phyloP scores from a whole-genome alignment of 2,888 invertebrate genomes.

The Chironomus riparius region DNA sequence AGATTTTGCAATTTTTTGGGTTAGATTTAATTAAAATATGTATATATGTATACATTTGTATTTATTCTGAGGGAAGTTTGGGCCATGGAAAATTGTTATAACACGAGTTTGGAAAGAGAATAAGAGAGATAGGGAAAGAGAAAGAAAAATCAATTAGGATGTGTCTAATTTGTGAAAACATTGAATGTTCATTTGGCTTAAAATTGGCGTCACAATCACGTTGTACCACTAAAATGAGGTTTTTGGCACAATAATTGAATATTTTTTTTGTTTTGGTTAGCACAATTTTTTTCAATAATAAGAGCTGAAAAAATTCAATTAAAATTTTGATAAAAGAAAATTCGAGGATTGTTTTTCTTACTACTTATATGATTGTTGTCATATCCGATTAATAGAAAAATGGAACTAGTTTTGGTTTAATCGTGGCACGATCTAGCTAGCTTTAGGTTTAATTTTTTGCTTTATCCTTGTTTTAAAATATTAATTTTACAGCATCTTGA shows the following conservation, averaged over 20 bases:
- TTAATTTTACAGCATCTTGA: too few species aligned
- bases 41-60: not conserved
- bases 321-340: not conserved
- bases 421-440: too few species aligned
- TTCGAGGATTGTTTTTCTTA: not conserved
- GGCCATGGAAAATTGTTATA: too few species aligned
- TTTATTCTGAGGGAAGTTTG: too few species aligned
- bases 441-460: too few species aligned
- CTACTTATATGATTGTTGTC: too few species aligned
- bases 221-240: not conserved
- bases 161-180: conserved; percentile 11
- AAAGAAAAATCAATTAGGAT: conserved; percentile 17
- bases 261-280: too few species aligned
- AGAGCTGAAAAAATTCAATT: not conserved
- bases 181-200: not conserved
- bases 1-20: conserved; percentile 17
- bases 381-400: too few species aligned
- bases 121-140: not conserved
- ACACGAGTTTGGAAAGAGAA: not conserved
- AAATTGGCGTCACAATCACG: not conserved
- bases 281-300: too few species aligned
- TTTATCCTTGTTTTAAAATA: too few species aligned
- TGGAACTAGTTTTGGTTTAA: too few species aligned
- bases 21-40: conserved; percentile 19
- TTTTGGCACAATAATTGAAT: not conserved